phyloP scores from a whole-genome alignment of 2,113 vertebrate species.

The Nycticorax nycticorax region DNA sequence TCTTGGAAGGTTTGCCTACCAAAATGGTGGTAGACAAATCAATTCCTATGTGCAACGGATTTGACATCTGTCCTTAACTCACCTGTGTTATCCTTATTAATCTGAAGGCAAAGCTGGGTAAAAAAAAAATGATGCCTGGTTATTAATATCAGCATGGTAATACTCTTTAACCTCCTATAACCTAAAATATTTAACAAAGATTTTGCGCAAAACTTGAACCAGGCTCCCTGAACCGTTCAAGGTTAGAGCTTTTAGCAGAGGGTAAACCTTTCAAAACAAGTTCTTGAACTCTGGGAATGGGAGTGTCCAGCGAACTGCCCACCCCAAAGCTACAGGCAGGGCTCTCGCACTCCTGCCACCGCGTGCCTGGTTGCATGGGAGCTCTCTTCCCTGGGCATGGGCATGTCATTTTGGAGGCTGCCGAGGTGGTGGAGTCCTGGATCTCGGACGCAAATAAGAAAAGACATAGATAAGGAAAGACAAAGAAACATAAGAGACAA shows the following conservation, averaged over 20 bases:
- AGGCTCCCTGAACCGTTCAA: neutral
- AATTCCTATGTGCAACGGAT: neutral
- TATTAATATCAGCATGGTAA: neutral
- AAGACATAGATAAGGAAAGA: conserved; percentile 57
- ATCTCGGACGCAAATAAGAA: conserved; percentile 28
- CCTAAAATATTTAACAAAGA: neutral
- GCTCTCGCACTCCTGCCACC: neutral
- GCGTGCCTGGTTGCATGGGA: neutral
- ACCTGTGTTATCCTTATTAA: neutral
- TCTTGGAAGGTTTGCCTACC: neutral
- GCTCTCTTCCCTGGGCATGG: neutral
- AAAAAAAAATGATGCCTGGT: neutral
- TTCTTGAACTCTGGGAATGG: neutral
- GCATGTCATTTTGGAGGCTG: neutral
- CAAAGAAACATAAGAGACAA: conserved; percentile 63
- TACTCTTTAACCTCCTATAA: neutral
- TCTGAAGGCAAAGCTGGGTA: neutral
- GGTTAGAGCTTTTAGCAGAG: neutral
- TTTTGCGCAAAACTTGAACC: neutral
- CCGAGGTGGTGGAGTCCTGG: neutral
- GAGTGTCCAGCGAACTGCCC: neutral
- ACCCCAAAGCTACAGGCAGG: neutral
- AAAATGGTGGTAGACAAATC: neutral
- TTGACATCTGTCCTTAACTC: neutral
- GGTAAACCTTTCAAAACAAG: neutral